phyloP scores from a whole-genome alignment of 2,113 vertebrate species.

The Halichoerus grypus region DNA sequence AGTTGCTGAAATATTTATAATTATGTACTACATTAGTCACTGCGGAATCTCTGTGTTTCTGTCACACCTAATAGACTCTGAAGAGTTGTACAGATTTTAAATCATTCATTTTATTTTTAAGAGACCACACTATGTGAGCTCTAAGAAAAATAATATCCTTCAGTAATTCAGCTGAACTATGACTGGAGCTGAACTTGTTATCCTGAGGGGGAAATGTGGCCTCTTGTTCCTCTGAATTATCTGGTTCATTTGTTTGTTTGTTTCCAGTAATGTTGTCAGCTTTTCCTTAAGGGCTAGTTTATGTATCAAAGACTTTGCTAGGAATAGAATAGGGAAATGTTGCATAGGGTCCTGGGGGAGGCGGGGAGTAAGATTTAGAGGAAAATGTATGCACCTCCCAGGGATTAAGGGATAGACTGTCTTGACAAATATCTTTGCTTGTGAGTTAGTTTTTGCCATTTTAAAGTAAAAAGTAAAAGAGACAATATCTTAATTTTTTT shows the following conservation, averaged over 20 bases:
- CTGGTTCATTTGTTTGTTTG: background rate
- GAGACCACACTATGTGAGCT: background rate
- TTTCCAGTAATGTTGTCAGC: background rate
- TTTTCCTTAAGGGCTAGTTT: slow-evolving; percentile 3
- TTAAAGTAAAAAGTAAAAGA: background rate
- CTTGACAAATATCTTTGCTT: background rate
- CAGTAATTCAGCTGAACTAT: background rate
- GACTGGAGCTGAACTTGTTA: background rate
- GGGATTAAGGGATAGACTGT: background rate
- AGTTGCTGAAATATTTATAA: background rate
- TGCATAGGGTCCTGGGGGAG: background rate
- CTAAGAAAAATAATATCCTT: background rate
- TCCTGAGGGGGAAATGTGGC: background rate
- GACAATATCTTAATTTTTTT: background rate
- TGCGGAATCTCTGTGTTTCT: background rate
- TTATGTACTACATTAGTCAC: background rate
- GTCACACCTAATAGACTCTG: background rate
- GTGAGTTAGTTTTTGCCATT: background rate
- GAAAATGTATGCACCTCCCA: background rate
- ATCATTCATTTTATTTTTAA: slow-evolving; percentile 37
- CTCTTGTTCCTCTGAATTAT: background rate
- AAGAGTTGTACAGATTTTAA: background rate
- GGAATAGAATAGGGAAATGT: background rate
- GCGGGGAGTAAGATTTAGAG: background rate
- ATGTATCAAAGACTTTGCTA: background rate